Evolutionary conservation across 2,113 vertebrate species (phyloP).

Genomic region (Chloropsis cyanopogon): DNA sequence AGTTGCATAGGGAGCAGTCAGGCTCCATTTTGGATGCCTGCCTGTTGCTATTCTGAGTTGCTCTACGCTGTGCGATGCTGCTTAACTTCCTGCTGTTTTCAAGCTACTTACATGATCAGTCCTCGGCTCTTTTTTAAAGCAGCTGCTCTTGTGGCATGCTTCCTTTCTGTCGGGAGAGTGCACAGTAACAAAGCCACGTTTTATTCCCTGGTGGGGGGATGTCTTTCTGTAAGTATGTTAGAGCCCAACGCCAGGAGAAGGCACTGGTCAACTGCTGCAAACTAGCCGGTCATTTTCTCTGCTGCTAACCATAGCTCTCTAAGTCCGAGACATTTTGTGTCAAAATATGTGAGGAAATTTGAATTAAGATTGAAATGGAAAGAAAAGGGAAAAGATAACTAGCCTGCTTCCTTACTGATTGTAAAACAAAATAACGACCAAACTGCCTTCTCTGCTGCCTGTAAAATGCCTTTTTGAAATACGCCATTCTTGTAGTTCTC

Average conservation of each 20-base stretch:
- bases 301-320: neutral
- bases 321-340: neutral
- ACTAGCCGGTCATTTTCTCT: neutral
- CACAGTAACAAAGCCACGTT: neutral
- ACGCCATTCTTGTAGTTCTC: neutral
- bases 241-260: neutral
- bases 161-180: neutral
- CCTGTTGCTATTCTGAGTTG: conserved; percentile 43
- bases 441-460: neutral
- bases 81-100: conserved; percentile 40
- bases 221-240: neutral
- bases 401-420: neutral
- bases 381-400: neutral
- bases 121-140: neutral
- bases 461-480: neutral
- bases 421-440: neutral
- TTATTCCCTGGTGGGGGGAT: neutral
- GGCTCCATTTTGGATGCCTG: conserved; percentile 55
- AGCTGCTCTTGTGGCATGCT: neutral
- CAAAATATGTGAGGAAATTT: neutral
- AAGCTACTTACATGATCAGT: neutral
- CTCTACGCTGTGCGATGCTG: neutral
- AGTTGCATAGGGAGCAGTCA: neutral
- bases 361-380: neutral
- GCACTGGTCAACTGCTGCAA: neutral